These are phyloP conservation scores for Neotragus pygmaeus DNA, from an alignment of 2,113 vertebrate genomes.

Conservation along the genomic window DNA sequence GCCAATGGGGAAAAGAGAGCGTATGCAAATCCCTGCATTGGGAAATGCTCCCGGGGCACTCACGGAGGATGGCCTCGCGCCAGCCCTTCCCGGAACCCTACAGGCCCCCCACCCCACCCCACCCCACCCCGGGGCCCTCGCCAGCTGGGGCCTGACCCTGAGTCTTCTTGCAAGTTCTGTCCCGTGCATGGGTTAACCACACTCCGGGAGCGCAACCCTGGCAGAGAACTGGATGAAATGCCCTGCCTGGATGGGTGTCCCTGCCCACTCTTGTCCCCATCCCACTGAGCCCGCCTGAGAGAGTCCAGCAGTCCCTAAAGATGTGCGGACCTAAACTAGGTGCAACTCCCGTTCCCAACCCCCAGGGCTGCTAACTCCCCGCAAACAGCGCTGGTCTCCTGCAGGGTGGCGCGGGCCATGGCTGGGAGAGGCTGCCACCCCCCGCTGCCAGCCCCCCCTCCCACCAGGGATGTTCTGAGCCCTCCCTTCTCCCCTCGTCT, in stretches of 20 bases:
- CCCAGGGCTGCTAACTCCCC: background rate
- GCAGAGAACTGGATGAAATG: background rate
- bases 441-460: background rate
- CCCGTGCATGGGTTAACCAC: background rate
- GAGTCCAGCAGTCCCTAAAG: background rate
- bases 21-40: conserved; percentile 65
- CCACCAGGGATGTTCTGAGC: background rate
- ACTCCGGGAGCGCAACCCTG: background rate
- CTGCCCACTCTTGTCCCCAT: background rate
- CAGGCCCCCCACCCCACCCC: background rate
- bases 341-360: background rate
- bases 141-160: background rate
- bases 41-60: conserved; percentile 52
- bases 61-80: background rate
- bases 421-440: background rate
- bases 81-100: background rate
- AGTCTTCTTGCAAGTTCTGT: background rate
- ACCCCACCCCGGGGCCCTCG: background rate
- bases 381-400: background rate
- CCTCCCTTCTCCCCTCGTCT: background rate
- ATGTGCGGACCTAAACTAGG: background rate
- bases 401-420: background rate
- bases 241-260: background rate
- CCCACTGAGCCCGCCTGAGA: background rate
- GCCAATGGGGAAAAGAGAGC: conserved; percentile 32